Base-by-base conservation (phyloP, 2,888 invertebrate species). In the Hypomecis punctinalis region DNA sequence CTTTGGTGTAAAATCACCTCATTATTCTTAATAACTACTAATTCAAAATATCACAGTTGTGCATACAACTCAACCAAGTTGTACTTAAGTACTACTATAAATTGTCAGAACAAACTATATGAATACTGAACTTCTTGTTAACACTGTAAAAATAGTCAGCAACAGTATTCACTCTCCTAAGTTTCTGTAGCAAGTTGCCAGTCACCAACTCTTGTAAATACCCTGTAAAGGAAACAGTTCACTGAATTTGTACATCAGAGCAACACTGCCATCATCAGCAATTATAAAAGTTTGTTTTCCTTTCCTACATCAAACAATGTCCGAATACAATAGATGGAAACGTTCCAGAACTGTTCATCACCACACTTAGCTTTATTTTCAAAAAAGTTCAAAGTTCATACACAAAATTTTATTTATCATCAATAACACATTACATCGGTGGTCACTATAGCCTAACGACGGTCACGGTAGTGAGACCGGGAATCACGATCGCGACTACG, bases 401-500 rank as follows among this genome's bases (percentile, higher is more conserved):
- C 90, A 91, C 91, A 92, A 84, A 81, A 80, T 83, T 89, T 91
- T 90, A 89, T 90, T 81, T 81, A 88, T 82, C 76, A 71, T 54
- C 84, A 81, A 83, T 74, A 83, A 80, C 81, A 83, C 74, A 86
- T 81, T 91, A 92, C 91, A 92, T 87, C 81, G 78, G 81, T 84
- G 85, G 81, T 82, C 76, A 80, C 76, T 73, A 75, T 71, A 74
- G 68, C 79, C 85, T 81, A 95, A 88, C 94, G 93, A 65, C 95
- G 94, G 78, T 95, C 95, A 73, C 95, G 92, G 78, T 95, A 94
- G 37, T 47, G 56, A 70, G 94, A 92, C 75, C 94, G 91, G 63
- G 94, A 91, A 71, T 94, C 94, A 78, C 94, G 92, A 51, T 93
- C 93, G 71, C 93, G 90, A 70, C 93, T 94, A 35, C 95, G 94